Evolutionary conservation across 2,888 invertebrate genomes (phyloP).

Genomic region (Poecilobothrus nobilitatus): DNA sequence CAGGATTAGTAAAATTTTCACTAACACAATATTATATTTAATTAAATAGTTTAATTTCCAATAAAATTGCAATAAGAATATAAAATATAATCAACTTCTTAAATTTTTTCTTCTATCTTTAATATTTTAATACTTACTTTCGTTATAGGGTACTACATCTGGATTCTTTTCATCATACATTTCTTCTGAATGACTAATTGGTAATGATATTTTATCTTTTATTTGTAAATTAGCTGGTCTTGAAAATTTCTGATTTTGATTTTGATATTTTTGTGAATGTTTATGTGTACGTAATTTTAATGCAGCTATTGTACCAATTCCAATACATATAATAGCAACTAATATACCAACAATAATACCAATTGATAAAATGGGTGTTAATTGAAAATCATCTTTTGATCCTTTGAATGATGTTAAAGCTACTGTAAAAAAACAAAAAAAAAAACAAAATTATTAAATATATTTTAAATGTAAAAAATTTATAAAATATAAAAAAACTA

Average conservation of each 20-base stretch:
- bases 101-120: no score
- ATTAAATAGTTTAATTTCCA: no score
- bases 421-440: conserved; percentile 33
- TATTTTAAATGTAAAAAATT: neutral
- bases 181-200: conserved; percentile 57
- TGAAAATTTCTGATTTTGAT: conserved; percentile 46
- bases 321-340: conserved; percentile 43
- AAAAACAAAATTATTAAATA: conserved; percentile 10
- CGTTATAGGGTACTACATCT: conserved; percentile 78
- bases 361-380: conserved; percentile 48
- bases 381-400: conserved; percentile 47
- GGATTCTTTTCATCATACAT: conserved; percentile 83
- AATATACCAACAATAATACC: conserved; percentile 45
- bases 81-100: no score
- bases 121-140: conserved; percentile 66
- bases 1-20: no score
- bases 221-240: conserved; percentile 54
- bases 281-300: conserved; percentile 42
- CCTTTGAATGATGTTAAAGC: conserved; percentile 45
- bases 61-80: no score
- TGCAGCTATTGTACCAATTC: conserved; percentile 42
- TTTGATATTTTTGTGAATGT: conserved; percentile 40
- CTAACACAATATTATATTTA: no score
- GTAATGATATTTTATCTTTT: conserved; percentile 60
- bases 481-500: neutral